Conservation (phyloP, 2,888 invertebrate genomes). For the Idaea straminata region DNA sequence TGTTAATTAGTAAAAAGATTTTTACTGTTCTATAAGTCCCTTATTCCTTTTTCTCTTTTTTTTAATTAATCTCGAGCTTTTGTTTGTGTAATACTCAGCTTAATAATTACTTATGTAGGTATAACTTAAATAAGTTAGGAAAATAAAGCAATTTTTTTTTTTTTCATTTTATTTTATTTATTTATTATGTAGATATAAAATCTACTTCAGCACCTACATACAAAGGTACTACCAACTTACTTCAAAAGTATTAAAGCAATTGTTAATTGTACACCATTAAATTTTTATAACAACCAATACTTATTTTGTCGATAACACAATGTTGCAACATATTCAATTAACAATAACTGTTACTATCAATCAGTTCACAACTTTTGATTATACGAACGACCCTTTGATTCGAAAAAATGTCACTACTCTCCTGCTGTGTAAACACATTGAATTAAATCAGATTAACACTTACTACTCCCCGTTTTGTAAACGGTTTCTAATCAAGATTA, state of each 20-base stretch:
- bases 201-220: too few species aligned
- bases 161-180: too few species aligned
- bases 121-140: too few species aligned
- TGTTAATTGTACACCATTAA: too few species aligned
- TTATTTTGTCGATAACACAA: constrained; percentile 12
- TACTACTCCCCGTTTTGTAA: constrained; percentile 65
- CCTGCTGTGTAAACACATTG: constrained; percentile 71
- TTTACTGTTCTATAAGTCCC: not conserved
- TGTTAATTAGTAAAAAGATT: not conserved
- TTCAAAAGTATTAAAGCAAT: too few species aligned
- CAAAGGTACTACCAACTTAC: too few species aligned
- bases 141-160: too few species aligned
- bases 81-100: too few species aligned
- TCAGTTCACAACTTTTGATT: not conserved
- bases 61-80: not conserved
- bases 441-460: constrained; percentile 78
- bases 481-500: constrained; percentile 72
- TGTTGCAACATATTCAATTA: constrained; percentile 40
- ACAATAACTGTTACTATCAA: constrained; percentile 33
- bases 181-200: too few species aligned
- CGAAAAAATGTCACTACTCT: constrained; percentile 55
- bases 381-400: constrained; percentile 42
- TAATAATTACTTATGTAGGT: too few species aligned
- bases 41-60: not conserved
- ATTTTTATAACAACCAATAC: not conserved